These are phyloP conservation scores for Orcinus orca DNA, from an alignment of 2,113 vertebrate species.

Conservation along the genomic window DNA sequence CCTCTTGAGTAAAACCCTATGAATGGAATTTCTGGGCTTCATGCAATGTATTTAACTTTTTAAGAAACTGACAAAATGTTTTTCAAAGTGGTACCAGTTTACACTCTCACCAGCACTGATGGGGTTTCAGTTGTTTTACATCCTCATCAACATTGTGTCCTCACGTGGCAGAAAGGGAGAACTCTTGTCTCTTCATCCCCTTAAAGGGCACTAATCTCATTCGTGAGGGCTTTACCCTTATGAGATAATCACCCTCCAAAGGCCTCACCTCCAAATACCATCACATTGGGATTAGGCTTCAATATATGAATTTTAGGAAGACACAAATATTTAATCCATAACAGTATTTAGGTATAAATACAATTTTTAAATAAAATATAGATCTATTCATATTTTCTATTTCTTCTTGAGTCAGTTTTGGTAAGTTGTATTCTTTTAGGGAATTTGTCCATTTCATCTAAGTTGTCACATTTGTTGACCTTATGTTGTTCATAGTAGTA, in stretches of 20 bases:
- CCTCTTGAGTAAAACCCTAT: background rate
- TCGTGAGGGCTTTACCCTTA: background rate
- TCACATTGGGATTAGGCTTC: background rate
- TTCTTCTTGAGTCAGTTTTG: constrained; percentile 58
- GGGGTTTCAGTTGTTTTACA: background rate
- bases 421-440: background rate
- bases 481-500: background rate
- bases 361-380: background rate
- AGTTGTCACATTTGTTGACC: background rate
- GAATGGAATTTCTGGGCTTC: background rate
- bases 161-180: background rate
- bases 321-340: background rate
- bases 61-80: background rate
- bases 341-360: background rate
- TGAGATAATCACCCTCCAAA: background rate
- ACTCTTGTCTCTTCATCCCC: background rate
- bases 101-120: background rate
- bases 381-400: constrained; percentile 8
- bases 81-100: background rate
- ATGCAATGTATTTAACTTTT: background rate
- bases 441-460: background rate
- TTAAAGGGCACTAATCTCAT: background rate
- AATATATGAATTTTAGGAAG: background rate
- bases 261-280: background rate
- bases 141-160: background rate